Conservation (phyloP, 2,888 invertebrate species). For the Ectobius pallidus region DNA sequence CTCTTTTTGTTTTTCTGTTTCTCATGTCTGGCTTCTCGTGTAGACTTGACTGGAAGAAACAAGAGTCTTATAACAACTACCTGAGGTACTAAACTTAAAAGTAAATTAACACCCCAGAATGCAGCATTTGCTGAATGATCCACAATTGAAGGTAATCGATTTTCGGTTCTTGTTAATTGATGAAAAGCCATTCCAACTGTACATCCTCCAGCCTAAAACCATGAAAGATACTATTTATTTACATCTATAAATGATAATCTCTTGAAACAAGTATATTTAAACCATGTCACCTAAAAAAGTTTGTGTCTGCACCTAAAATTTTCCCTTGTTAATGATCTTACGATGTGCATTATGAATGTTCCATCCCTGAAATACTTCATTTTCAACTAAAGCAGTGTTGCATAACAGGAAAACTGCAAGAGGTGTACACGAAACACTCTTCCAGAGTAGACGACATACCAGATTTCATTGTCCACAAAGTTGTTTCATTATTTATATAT, state of each 20-base stretch:
- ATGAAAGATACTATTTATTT: too few relatives aligned
- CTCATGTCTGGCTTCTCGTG: background rate
- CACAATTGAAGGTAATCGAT: background rate
- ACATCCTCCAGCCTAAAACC: slow-evolving; percentile 17
- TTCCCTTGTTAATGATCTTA: too few relatives aligned
- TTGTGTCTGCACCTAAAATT: too few relatives aligned
- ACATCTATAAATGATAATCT: background rate
- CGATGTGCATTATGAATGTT: too few relatives aligned
- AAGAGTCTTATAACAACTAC: background rate
- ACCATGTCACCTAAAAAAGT: too few relatives aligned
- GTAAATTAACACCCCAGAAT: slow-evolving; percentile 18
- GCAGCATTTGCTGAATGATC: background rate
- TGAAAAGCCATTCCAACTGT: slow-evolving; percentile 11
- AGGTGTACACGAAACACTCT: too few relatives aligned
- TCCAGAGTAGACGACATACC: too few relatives aligned
- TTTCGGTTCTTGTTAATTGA: background rate
- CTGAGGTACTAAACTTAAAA: slow-evolving; percentile 16
- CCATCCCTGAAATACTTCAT: too few relatives aligned
- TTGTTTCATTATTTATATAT: too few relatives aligned
- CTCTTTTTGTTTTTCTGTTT: background rate
- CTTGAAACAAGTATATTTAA: background rate
- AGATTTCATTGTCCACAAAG: too few relatives aligned
- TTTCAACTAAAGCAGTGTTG: too few relatives aligned
- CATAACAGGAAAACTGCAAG: too few relatives aligned
- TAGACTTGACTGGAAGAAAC: background rate